Evolutionary conservation across 2,797 vertebrate genomes (phyloP), one percentile per base, ranked within the genome.

Genomic region (Falco columbarius): DNA sequence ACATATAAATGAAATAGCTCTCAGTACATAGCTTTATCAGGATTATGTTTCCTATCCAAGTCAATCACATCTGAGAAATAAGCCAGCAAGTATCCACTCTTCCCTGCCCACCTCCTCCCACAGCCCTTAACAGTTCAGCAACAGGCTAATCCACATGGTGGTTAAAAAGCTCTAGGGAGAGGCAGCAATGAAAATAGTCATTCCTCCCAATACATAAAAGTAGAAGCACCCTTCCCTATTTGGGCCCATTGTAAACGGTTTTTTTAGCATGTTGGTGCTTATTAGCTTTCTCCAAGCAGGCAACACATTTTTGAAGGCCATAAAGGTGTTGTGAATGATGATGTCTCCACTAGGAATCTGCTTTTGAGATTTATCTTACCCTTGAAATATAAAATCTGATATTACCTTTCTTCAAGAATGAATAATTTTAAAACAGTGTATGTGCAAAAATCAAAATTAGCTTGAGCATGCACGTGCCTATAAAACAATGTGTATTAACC

Each of bases 281-380:
- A 90, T 83, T 93, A 75, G 49, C 62, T 83, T 77, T 76, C 76
- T 61, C 34, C 82, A 79, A 86, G 67, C 30, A 92, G 36, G 70
- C 67, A 88, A 59, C 8, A 46, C 14, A 42, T 51, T 90, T 81
- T 70, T 66, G n/a, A 89, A 96, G 47, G 55, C 32, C 42, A 42
- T 67, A 79, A 91, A 92, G 51, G 34, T 56, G 22, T 19, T 49
- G 9, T 42, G 56, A 84, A 59, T 59, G 34, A 81, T 24, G 32
- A 20, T 5, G 20, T 34, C 26, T 46, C 47, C 27, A 54, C 38
- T 38, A 40, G 12, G 38, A 79, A 75, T 23, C 49, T 54, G 54
- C 1, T 94, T 83, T 52, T 66, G 20, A 81, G 34, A 84, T 58
- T 66, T 71, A 58, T 34, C 55, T 44, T 89, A 52, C 9, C 29